Evolutionary conservation across 2,888 invertebrate genomes (phyloP), one percentile per base, ranked within the genome.

Genomic region (Drosophila subsilvestris): DNA sequence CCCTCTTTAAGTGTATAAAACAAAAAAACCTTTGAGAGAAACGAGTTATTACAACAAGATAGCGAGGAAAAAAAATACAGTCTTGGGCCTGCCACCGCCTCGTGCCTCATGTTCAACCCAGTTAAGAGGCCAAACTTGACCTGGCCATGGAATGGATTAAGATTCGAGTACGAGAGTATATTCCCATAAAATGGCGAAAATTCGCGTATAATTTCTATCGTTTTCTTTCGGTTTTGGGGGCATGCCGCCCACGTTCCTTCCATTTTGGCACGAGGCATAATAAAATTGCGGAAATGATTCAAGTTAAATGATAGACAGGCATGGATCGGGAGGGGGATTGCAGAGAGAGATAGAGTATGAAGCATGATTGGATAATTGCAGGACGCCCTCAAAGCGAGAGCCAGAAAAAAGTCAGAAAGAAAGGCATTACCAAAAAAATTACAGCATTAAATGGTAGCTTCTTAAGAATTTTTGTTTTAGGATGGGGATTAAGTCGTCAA

Each of bases 211-310:
- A 75, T 75, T 75, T 77, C 65, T 55, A 61, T 62, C 63, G 42
- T 43, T 42, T 18, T 54, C 54, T 48, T 57, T 29, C 42, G 43
- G 12, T 48, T 43, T 49, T 43, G 25, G 17, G 32, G n/a, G 14
- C 54, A 51, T 61, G 73, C 76, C 82, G 86, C 86, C 86, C 82
- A 81, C 88, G 62, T 77, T 63, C 4, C 50, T 22, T 14, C 51
- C 62, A 27, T 18, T 79, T 27, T 83, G 88, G 89, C 82, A 83
- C 82, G 82, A 83, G 65, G 76, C 87, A 55, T 6, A 80, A 86
- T 87, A 83, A 83, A 89, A 88, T 86, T 83, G 89, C 89, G 87
- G 87, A 87, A 89, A 89, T 89, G 84, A 83, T 87, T 89, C 83
- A 81, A 83, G 80, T 88, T 88, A 87, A 87, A 86, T 87, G 89